phyloP scores from a whole-genome alignment of 2,888 invertebrate species.

The Deroplatys truncata region DNA sequence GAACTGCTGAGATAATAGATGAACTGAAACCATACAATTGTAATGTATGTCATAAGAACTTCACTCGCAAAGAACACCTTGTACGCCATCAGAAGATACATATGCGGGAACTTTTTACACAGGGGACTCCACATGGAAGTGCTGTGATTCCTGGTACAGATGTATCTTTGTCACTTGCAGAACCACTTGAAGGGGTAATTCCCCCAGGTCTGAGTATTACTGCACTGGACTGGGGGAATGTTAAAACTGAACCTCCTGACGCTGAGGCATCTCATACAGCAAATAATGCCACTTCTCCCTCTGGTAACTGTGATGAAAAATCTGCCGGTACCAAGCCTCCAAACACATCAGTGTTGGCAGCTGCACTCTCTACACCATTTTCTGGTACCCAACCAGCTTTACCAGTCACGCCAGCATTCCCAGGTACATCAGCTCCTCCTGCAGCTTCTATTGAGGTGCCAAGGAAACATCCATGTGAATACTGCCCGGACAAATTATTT shows the following conservation, averaged over 20 bases:
- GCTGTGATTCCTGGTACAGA: slow-evolving; percentile 2
- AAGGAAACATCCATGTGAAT: slow-evolving; percentile 13
- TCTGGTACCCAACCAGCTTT: too few species aligned
- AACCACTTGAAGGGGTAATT: slow-evolving; percentile 13
- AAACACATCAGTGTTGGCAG: not conserved
- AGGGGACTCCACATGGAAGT: slow-evolving; percentile 7
- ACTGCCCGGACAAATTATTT: slow-evolving; percentile 29
- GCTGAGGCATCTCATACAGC: not conserved
- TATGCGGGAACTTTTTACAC: slow-evolving; percentile 19
- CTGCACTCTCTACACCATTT: not conserved
- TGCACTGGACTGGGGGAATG: not conserved
- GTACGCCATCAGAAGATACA: slow-evolving; percentile 32
- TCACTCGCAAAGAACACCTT: slow-evolving; percentile 36
- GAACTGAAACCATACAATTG: slow-evolving; percentile 25
- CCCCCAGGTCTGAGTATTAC: slow-evolving; percentile 1
- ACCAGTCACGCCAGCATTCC: not conserved
- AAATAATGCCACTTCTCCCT: not conserved
- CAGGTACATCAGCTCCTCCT: not conserved
- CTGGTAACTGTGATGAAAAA: not conserved
- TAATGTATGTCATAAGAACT: slow-evolving; percentile 34
- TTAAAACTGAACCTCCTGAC: not conserved
- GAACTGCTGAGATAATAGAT: slow-evolving; percentile 6
- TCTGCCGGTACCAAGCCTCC: not conserved
- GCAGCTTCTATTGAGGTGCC: not conserved
- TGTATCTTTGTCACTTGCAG: slow-evolving; percentile 5